Evolutionary conservation across 1,140 invertebrate species (phyloP).

Genomic region (Drosophila burlai): DNA sequence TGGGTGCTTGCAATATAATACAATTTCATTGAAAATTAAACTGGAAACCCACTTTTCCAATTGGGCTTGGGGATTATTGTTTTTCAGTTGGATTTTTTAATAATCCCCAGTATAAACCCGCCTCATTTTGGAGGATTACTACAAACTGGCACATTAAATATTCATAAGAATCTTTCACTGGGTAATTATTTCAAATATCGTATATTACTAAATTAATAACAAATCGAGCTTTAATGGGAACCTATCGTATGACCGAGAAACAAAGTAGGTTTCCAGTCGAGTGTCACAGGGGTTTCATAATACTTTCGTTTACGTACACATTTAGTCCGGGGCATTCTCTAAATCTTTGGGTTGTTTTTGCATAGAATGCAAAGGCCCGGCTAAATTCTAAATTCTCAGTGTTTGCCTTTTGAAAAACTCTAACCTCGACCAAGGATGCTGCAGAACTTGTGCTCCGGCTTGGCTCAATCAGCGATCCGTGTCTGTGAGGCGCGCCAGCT

Average conservation of each 20-base stretch:
- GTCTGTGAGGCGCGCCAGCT: not conserved
- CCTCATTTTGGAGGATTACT: not conserved
- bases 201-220: not conserved
- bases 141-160: not conserved
- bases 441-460: constrained; percentile 4
- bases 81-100: not conserved
- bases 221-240: not conserved
- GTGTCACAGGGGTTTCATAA: not conserved
- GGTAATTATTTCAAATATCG: not conserved
- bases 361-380: constrained; percentile 5
- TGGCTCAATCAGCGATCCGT: constrained; percentile 1
- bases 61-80: constrained; percentile 1
- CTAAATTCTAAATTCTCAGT: constrained; percentile 44
- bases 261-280: constrained; percentile 14
- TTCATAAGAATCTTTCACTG: not conserved
- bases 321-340: not conserved
- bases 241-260: not conserved
- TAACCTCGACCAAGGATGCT: constrained; percentile 15
- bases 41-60: not conserved
- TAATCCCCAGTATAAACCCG: not conserved
- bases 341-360: not conserved
- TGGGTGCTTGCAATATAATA: constrained; percentile 31
- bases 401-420: not conserved
- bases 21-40: constrained; percentile 42
- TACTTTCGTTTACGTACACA: not conserved